Conservation (phyloP, 1,140 invertebrate species). For the Heliothis subflexa region DNA sequence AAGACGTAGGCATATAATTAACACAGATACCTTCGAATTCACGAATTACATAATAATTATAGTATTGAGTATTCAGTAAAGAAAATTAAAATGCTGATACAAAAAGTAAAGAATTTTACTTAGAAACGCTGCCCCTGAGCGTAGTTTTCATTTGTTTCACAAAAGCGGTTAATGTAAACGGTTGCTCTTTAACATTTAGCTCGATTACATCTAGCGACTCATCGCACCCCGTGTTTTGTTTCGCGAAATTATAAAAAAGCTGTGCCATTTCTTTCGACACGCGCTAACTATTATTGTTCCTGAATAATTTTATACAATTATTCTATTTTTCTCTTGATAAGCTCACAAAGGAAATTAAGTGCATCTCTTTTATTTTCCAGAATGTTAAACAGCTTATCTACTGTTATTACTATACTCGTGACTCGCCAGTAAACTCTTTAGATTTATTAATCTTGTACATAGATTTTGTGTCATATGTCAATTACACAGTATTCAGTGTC, state of each 20-base stretch:
- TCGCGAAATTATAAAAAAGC: conserved; percentile 55
- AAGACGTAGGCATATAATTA: not conserved
- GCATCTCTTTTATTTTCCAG: conserved; percentile 4
- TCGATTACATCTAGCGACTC: conserved; percentile 62
- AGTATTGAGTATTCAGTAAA: conserved; percentile 23
- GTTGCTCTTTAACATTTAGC: conserved; percentile 68
- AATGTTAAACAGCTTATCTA: not conserved
- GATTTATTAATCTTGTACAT: too few species aligned
- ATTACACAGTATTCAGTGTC: too few species aligned
- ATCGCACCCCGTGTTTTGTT: conserved; percentile 55
- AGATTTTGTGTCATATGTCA: too few species aligned
- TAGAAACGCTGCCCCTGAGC: conserved; percentile 58
- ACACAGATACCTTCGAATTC: not conserved
- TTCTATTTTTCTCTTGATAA: not conserved
- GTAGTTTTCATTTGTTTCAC: conserved; percentile 69
- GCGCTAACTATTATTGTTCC: conserved; percentile 32
- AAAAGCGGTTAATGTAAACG: conserved; percentile 71
- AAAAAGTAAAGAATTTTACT: conserved; percentile 59
- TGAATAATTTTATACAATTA: conserved; percentile 21
- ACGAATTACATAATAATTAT: conserved; percentile 2
- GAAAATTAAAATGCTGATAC: conserved; percentile 45
- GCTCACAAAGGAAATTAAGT: conserved; percentile 1
- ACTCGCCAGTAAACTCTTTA: too few species aligned
- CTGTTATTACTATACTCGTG: too few species aligned
- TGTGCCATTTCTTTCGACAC: conserved; percentile 46